Conservation (phyloP, 2,888 invertebrate species). For the Amaurobius ferox region DNA sequence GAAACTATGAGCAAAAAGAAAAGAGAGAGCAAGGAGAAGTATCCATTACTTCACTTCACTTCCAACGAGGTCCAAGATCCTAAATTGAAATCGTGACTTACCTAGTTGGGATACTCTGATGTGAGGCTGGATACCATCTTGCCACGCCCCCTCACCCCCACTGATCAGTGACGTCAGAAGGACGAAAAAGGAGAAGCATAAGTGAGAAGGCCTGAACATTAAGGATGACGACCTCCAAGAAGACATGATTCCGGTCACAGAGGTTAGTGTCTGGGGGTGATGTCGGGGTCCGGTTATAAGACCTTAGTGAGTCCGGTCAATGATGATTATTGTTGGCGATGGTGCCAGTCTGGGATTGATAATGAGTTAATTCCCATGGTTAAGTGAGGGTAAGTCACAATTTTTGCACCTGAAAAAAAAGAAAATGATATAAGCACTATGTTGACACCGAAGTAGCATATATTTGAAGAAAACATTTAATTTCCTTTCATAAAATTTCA, state of each 20-base stretch:
- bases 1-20: neutral
- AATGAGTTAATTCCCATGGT: neutral
- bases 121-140: slow-evolving; percentile 61
- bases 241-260: neutral
- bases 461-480: too few relatives aligned
- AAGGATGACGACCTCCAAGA: neutral
- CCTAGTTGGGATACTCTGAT: slow-evolving; percentile 62
- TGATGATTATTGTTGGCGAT: neutral
- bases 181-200: slow-evolving; percentile 4
- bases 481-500: too few relatives aligned
- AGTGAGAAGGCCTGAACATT: neutral
- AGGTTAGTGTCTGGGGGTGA: neutral
- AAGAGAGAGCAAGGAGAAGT: neutral
- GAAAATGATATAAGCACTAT: neutral
- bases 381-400: neutral
- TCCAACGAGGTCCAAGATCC: neutral
- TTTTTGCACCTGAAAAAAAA: neutral
- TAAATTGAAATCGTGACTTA: slow-evolving; percentile 47
- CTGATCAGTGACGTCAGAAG: slow-evolving; percentile 45
- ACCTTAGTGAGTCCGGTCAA: neutral
- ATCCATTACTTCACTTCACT: neutral
- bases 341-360: neutral
- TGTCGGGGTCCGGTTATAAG: neutral
- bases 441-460: too few relatives aligned
- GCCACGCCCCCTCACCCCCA: slow-evolving; percentile 42